A percentile compares a stretch with the other conserved stretches of the same genome.
These are phyloP conservation scores for Holacanthus passer DNA, from an alignment of 2,113 vertebrate species.

Conservation along the genomic window DNA sequence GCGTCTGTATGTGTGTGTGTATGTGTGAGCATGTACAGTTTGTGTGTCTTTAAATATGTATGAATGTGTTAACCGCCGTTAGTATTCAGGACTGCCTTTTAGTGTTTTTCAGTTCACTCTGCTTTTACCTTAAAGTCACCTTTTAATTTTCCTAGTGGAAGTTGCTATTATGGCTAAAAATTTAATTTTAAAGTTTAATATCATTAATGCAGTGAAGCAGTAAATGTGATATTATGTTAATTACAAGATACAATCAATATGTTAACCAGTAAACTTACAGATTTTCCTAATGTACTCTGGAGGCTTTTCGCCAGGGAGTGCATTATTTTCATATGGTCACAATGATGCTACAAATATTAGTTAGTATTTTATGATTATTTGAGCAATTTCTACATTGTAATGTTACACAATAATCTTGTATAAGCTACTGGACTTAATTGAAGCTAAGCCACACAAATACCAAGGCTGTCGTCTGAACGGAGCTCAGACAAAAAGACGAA, in stretches of 20 bases:
- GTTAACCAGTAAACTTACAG: neutral
- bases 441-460: conserved; percentile 35
- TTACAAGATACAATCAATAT: conserved; percentile 11
- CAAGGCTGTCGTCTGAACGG: conserved; percentile 13
- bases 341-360: neutral
- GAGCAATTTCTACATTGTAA: conserved; percentile 27
- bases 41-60: conserved; percentile 44
- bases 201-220: neutral
- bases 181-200: neutral
- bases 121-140: conserved; percentile 1
- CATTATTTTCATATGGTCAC: neutral
- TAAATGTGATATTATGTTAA: conserved; percentile 15
- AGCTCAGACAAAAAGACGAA: conserved; percentile 32
- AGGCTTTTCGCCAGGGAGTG: neutral
- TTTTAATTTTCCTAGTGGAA: conserved; percentile 24
- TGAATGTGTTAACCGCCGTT: conserved; percentile 16
- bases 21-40: conserved; percentile 27
- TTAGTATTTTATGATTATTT: neutral
- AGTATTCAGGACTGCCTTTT: conserved; percentile 32
- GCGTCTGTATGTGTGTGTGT: conserved; percentile 38
- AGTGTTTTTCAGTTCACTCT: conserved; percentile 21
- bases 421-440: conserved; percentile 9
- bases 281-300: neutral
- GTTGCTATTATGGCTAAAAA: neutral
- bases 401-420: conserved; percentile 1